A percentile compares a stretch with the other conserved stretches of the same genome.
Evolutionary conservation across 2,797 vertebrate genomes (phyloP).

Genomic region (Coluber constrictor): DNA sequence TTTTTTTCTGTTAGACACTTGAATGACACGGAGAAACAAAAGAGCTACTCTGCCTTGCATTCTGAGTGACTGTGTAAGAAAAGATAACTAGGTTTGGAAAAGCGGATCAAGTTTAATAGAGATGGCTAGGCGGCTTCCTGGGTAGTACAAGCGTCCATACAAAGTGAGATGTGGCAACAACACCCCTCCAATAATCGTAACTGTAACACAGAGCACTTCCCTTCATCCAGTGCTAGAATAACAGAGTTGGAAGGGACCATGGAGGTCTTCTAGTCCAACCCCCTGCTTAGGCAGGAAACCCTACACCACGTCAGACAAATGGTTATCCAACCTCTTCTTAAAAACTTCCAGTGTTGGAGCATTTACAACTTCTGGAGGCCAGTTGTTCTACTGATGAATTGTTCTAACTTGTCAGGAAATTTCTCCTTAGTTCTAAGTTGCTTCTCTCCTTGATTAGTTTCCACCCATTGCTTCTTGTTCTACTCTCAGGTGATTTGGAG

Average conservation of each 20-base stretch:
- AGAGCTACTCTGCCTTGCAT: constrained; percentile 10
- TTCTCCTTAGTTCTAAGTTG: no score
- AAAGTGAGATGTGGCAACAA: not conserved
- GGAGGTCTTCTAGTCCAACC: not conserved
- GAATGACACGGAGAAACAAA: constrained; percentile 36
- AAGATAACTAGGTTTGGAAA: constrained; percentile 26
- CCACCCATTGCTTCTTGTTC: no score
- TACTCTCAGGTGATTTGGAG: no score
- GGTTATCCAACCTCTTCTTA: no score
- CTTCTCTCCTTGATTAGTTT: no score
- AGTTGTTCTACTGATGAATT: no score
- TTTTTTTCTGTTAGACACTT: constrained; percentile 24
- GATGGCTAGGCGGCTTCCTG: not conserved
- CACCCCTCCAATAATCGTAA: not conserved
- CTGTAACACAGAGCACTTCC: not conserved
- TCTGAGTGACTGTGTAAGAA: not conserved
- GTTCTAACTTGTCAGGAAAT: no score
- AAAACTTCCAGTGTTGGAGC: no score
- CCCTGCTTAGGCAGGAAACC: no score
- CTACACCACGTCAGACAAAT: no score
- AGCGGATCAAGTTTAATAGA: constrained; percentile 3
- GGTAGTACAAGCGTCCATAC: not conserved
- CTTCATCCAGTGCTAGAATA: not conserved
- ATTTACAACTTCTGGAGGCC: no score
- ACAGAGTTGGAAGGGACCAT: not conserved